Percentiles rank a stretch among this genome's conserved stretches.
Conservation (phyloP, 2,113 vertebrate species). For the Tautogolabrus adspersus region DNA sequence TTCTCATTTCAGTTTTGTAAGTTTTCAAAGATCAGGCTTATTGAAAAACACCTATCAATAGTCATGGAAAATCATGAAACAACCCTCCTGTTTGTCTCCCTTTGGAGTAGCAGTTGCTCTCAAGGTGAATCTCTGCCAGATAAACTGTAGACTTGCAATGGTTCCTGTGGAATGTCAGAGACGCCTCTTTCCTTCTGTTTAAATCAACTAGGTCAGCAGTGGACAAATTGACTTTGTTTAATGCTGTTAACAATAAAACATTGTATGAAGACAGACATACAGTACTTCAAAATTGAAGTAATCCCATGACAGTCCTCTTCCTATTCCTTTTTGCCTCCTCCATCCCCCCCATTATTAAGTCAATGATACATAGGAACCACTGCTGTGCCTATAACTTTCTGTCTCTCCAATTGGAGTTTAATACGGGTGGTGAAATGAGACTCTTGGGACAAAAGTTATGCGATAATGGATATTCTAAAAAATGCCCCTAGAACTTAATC, state of each 20-base stretch:
- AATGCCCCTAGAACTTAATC: conserved; percentile 29
- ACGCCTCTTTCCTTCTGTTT: conserved; percentile 35
- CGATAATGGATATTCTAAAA: conserved; percentile 9
- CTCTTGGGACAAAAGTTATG: conserved; percentile 29
- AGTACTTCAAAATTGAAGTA: conserved; percentile 12
- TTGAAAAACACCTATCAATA: conserved; percentile 73
- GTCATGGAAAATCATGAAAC: conserved; percentile 35
- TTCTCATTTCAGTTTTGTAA: conserved; percentile 49
- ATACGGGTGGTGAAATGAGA: conserved; percentile 28
- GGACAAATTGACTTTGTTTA: conserved; percentile 32
- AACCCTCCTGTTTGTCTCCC: conserved; percentile 36
- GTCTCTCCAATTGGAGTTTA: conserved; percentile 27
- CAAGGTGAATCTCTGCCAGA: conserved; percentile 18
- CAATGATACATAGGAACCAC: too few species aligned
- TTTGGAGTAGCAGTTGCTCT: conserved; percentile 38
- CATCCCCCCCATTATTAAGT: neutral
- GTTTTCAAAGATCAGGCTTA: conserved; percentile 48
- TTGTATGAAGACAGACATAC: neutral
- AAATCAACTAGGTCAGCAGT: neutral
- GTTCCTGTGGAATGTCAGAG: conserved; percentile 31
- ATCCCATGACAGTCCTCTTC: conserved; percentile 27
- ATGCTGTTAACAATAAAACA: conserved; percentile 35
- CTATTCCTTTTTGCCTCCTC: conserved; percentile 5
- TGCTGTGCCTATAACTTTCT: too few species aligned
- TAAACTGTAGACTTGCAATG: conserved; percentile 33